phyloP scores from a whole-genome alignment of 2,113 vertebrate genomes.

The Craseonycteris thonglongyai region DNA sequence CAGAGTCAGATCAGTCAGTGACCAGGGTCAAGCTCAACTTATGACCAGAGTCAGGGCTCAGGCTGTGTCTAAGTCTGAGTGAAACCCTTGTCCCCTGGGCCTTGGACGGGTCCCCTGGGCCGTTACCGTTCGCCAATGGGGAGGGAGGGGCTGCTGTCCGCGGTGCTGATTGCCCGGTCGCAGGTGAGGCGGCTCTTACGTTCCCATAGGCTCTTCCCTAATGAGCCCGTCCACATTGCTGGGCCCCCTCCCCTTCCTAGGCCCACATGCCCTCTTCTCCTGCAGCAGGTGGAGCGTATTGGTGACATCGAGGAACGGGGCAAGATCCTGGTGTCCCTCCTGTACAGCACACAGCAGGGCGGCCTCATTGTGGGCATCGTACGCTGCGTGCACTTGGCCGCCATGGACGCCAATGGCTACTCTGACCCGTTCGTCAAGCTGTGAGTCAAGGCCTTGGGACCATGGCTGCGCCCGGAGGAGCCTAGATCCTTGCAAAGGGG shows the following conservation, averaged over 20 bases:
- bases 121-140: too few relatives aligned
- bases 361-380: constrained; percentile 92
- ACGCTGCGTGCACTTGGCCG: constrained; percentile 94
- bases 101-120: not conserved
- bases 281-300: constrained; percentile 85
- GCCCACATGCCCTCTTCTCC: not conserved
- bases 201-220: too few relatives aligned
- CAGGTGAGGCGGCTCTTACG: not conserved
- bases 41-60: not conserved
- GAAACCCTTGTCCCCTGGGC: not conserved
- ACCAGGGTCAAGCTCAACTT: not conserved
- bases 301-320: constrained; percentile 91
- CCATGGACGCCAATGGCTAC: constrained; percentile 98
- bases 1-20: not conserved
- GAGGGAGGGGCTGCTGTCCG: not conserved
- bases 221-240: not conserved
- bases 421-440: constrained; percentile 98
- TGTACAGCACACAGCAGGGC: constrained; percentile 92
- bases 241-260: too few relatives aligned
- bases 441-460: constrained; percentile 76
- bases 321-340: constrained; percentile 94
- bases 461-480: accelerated
- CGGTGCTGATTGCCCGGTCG: not conserved
- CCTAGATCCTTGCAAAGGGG: not conserved
- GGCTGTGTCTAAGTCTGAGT: not conserved